Conservation (phyloP, 2,888 invertebrate species). For the Chrysolina oricalcia region DNA sequence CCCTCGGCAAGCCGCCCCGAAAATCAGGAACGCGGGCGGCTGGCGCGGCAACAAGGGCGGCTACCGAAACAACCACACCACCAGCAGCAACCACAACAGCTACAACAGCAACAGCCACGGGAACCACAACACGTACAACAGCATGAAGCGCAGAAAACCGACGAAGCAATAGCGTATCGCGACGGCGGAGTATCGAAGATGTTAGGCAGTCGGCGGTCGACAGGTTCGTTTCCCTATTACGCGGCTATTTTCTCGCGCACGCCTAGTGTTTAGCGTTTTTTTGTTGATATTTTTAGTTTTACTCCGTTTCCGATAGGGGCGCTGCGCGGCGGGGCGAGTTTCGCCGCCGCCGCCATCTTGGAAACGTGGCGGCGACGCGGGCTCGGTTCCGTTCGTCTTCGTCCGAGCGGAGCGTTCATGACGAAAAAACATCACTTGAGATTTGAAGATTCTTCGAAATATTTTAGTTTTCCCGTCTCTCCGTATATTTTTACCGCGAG, state of each 20-base stretch:
- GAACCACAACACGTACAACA: constrained; percentile 56
- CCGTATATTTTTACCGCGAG: not conserved
- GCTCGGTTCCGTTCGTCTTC: not conserved
- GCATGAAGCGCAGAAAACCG: constrained; percentile 61
- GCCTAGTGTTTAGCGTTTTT: constrained; percentile 40
- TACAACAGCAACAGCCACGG: constrained; percentile 52
- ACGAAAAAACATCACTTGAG: constrained; percentile 8
- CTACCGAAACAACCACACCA: constrained; percentile 51
- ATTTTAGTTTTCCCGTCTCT: not conserved
- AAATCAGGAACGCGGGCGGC: constrained; percentile 34
- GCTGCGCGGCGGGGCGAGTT: not conserved
- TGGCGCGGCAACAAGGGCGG: constrained; percentile 50
- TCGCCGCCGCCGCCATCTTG: no score
- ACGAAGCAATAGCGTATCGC: constrained; percentile 58
- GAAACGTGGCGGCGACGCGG: no score
- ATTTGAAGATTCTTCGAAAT: constrained; percentile 24
- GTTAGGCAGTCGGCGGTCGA: constrained; percentile 31
- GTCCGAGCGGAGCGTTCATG: constrained; percentile 10
- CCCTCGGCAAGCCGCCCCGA: constrained; percentile 54
- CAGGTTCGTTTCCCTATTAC: constrained; percentile 36
- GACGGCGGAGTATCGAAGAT: constrained; percentile 28
- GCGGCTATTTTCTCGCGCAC: constrained; percentile 39
- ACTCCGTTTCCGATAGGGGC: not conserved
- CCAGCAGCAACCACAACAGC: constrained; percentile 53
- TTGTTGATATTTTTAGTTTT: not conserved